These are phyloP conservation scores for Silurus aristotelis DNA, from an alignment of 2,797 vertebrate species.

Conservation along the genomic window DNA sequence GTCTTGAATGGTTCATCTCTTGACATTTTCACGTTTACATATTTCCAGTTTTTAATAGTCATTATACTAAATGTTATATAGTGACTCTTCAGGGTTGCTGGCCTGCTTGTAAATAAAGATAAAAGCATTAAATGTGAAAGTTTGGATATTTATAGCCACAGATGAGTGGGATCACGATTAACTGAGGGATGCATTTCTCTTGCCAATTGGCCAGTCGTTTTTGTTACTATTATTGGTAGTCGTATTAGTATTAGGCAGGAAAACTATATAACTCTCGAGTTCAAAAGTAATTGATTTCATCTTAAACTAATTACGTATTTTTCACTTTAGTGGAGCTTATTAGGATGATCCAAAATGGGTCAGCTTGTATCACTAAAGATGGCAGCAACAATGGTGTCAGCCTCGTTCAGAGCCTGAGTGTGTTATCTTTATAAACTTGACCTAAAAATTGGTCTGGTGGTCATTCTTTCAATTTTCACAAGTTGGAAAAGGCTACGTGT, in stretches of 20 bases:
- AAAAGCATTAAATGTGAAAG: constrained; percentile 6
- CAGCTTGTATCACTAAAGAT: constrained; percentile 18
- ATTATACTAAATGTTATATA: neutral
- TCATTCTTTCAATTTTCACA: neutral
- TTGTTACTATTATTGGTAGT: neutral
- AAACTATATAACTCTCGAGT: constrained; percentile 9
- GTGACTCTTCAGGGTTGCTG: constrained; percentile 23
- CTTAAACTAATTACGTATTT: constrained; percentile 16
- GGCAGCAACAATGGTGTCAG: constrained; percentile 29
- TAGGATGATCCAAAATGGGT: constrained; percentile 10
- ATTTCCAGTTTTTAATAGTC: constrained; percentile 9
- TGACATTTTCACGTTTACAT: neutral
- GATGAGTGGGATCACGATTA: constrained; percentile 17
- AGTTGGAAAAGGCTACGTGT: neutral
- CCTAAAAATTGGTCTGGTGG: neutral
- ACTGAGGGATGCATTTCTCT: constrained; percentile 3
- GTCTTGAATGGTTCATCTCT: neutral
- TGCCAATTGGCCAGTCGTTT: constrained; percentile 36
- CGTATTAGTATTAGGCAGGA: constrained; percentile 29
- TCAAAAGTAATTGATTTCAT: constrained; percentile 36
- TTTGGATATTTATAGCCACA: constrained; percentile 16
- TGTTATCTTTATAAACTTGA: constrained; percentile 19
- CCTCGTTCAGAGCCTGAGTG: neutral
- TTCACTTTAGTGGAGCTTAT: constrained; percentile 3
- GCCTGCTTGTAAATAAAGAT: constrained; percentile 17